These are phyloP conservation scores for Alces alces DNA, from an alignment of 2,113 vertebrate genomes.

Conservation along the genomic window DNA sequence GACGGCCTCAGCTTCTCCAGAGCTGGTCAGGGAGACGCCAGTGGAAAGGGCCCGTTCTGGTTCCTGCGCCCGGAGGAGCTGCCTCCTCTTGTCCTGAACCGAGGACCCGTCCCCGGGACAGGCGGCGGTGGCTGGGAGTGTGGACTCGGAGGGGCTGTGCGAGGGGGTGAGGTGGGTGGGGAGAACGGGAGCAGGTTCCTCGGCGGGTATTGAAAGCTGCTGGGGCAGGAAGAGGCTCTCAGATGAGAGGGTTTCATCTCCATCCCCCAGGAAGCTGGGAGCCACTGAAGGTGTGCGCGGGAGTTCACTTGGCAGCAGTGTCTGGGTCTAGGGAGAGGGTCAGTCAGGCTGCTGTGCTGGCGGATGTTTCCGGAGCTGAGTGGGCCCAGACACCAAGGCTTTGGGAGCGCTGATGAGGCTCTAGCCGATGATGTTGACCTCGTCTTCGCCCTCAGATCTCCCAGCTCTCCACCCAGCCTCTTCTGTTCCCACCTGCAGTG, in stretches of 20 bases:
- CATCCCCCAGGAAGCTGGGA: not conserved
- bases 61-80: not conserved
- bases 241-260: not conserved
- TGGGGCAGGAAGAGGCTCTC: not conserved
- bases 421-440: not conserved
- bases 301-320: not conserved
- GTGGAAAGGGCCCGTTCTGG: not conserved
- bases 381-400: not conserved
- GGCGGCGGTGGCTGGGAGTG: not conserved
- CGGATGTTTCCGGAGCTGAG: not conserved
- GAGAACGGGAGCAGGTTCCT: not conserved
- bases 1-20: not conserved
- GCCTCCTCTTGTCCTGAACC: not conserved
- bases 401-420: not conserved
- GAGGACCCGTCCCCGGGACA: not conserved
- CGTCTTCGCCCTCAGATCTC: not conserved
- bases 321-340: not conserved
- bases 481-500: not conserved
- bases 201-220: not conserved
- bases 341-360: not conserved
- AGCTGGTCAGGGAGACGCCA: not conserved
- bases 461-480: not conserved
- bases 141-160: not conserved
- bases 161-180: not conserved
- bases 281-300: not conserved